These are phyloP conservation scores for Papilio elwesi DNA, from an alignment of 2,888 invertebrate genomes.

Conservation along the genomic window DNA sequence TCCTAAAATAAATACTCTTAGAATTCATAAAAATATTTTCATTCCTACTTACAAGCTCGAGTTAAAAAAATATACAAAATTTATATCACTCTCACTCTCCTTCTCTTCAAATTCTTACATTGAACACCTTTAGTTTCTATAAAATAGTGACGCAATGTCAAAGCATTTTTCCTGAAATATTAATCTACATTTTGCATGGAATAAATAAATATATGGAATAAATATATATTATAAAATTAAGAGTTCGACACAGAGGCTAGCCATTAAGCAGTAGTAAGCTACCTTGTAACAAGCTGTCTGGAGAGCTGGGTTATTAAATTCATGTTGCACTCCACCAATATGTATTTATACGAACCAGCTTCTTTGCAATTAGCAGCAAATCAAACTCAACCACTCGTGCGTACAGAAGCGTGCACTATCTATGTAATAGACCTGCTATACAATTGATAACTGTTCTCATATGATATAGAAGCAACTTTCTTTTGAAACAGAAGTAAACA, in stretches of 20 bases:
- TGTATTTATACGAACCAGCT: constrained; percentile 60
- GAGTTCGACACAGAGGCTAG: constrained; percentile 30
- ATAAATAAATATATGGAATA: constrained; percentile 8
- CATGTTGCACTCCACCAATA: constrained; percentile 55
- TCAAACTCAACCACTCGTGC: constrained; percentile 46
- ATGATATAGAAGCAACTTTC: not conserved
- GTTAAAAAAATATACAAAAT: constrained; percentile 40
- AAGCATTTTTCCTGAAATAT: too few relatives aligned
- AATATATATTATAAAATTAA: not conserved
- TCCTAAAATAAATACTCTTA: not conserved
- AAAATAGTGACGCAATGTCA: too few relatives aligned
- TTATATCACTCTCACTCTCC: too few relatives aligned
- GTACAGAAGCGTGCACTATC: not conserved
- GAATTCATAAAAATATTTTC: not conserved
- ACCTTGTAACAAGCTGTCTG: constrained; percentile 44
- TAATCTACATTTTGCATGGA: not conserved
- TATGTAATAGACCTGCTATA: not conserved
- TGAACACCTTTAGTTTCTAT: too few relatives aligned
- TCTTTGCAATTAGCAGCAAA: constrained; percentile 55
- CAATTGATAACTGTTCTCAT: not conserved
- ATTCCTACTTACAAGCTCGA: not conserved
- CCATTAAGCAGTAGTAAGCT: constrained; percentile 42
- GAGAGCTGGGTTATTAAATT: constrained; percentile 48
- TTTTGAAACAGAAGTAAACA: not conserved
- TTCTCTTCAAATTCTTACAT: too few relatives aligned